Base-by-base conservation (phyloP, 2,113 vertebrate species). In the Aspidoscelis tigris region DNA sequence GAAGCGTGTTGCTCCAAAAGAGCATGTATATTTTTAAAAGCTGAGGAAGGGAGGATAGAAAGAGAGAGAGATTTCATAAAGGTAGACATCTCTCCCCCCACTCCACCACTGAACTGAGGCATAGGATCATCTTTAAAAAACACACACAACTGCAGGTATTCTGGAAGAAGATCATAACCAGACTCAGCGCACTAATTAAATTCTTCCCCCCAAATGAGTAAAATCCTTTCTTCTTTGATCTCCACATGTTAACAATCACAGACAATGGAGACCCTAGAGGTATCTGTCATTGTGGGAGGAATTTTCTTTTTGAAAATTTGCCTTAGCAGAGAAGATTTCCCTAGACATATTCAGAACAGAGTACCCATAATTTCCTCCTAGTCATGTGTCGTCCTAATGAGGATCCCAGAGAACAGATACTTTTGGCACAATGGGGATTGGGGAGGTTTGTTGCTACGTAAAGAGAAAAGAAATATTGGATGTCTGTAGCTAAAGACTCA, bases 151-250 rank as follows among this genome's bases (percentile, higher is more conserved):
- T 21, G 20, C 44, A 39, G 24, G 44, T 14, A 76, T 73, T 74
- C 58, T 20, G 16, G 12, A 33, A 65, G 7, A 82, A 86, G 68
- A 88, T 68, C 6, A 1, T 61, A 81, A 88, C 26, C 68, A 10
- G 26, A 5, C 0, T 80, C 85, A 41, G 66, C 18, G 83, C 16
- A 64, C n/a, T 87, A 85, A 82, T 88, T 89, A 90, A 88, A 89
- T 87, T 78, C 66, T 66, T 76, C 83, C 64, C 61, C 20, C 65
- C 76, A 79, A 84, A 87, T 43, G 83, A 84, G 16, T 75, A 4
- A 18, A 39, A 66, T 73, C 21, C 10, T 66, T 82, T 65, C 78
- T 84, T 41, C 74, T 86, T 82, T 84, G 83, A 85, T 86, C 79
- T 77, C 18, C 33, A 24, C 81, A 14, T 14, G 11, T 66, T 77